Evolutionary conservation across 2,797 vertebrate species (phyloP), one percentile per base, ranked within the genome.

Genomic region (Chaetodon trifasciatus): DNA sequence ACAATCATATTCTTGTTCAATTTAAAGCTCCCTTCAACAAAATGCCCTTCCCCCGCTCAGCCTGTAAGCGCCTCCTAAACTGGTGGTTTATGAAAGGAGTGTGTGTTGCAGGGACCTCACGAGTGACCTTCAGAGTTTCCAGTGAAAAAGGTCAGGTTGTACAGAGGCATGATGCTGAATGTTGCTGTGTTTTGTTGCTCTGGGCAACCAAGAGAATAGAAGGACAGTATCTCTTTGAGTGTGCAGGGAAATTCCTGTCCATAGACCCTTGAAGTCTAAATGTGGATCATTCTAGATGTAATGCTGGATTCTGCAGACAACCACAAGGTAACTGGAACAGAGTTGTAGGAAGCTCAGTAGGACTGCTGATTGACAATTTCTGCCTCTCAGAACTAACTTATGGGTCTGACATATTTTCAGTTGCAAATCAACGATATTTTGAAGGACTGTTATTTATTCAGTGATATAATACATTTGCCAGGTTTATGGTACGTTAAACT

Each of bases 1-100:
- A 84, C 74, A 83, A 67, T 72, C 8, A 9, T 47, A 77, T 83
- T 85, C 70, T 73, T 85, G 83, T 84, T 74, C 70, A 47, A 24
- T 50, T 73, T 83, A 44, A 80, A 73, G 75, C 60, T 60, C 57
- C 46, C 24, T 76, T 61, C 28, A 82, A 74, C 37, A 0, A 1
- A 50, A 11, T 47, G 13, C 53, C 53, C 53, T 21, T 4, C 46
- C 49, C 46, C 35, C 49, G 17, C 64, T 49, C 24, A 1, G 23
- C 50, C 63, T 78, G 74, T 13, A 47, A 74, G 50, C 58, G 17
- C 64, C 39, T 37, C 35, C 35, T 23, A 35, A 47, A 65, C 39
- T 55, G 63, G 15, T 12, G 55, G 3, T 64, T 44, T 57, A 76
- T 87, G 79, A 87, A 82, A 89, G 79, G 64, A 60, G 73, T 60